Conservation (phyloP, 2,797 vertebrate genomes). For the Thripadectes ignobilis region DNA sequence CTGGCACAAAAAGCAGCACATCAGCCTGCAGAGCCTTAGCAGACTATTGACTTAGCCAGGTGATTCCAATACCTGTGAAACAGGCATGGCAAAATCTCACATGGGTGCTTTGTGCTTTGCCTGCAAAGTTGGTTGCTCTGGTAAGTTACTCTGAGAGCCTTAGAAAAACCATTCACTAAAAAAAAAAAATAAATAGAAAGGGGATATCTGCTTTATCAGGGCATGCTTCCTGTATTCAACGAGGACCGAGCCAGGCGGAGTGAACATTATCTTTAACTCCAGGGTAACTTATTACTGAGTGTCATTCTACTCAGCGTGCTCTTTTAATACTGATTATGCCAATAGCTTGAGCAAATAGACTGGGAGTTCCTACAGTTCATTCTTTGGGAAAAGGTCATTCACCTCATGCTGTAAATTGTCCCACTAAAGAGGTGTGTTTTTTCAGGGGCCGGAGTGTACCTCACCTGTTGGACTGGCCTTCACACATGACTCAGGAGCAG, state of each 20-base stretch:
- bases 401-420: conserved; percentile 24
- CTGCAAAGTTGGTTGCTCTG: neutral
- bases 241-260: neutral
- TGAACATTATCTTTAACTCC: neutral
- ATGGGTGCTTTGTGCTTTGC: neutral
- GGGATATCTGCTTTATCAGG: neutral
- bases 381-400: conserved; percentile 56
- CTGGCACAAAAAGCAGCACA: neutral
- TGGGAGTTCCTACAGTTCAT: conserved; percentile 22
- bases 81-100: neutral
- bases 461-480: conserved; percentile 9
- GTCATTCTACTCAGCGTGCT: neutral
- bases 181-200: too few species aligned
- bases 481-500: conserved; percentile 12
- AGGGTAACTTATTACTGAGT: neutral
- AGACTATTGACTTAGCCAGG: neutral
- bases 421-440: conserved; percentile 47
- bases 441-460: conserved; percentile 3
- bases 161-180: neutral
- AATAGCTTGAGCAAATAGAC: conserved; percentile 41
- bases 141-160: neutral
- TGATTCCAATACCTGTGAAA: neutral
- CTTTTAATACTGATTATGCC: neutral
- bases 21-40: neutral
- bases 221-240: neutral